A percentile compares a stretch with the other conserved stretches of the same genome.
Conservation (phyloP, 1,140 invertebrate genomes). For the Ceratina japonica region DNA sequence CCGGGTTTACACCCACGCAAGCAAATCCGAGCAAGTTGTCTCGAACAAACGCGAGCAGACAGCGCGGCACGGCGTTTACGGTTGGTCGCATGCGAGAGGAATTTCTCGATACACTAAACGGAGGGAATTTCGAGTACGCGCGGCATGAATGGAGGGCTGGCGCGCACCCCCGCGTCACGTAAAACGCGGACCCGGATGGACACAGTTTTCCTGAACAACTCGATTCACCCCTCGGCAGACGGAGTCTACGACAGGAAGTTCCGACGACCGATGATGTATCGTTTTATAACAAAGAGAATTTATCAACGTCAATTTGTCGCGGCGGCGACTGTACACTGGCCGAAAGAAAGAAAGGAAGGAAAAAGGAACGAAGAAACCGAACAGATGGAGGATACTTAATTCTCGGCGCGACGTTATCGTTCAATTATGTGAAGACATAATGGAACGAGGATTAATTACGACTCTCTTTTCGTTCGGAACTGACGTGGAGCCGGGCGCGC, state of each 20-base stretch:
- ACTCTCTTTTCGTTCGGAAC: slow-evolving; percentile 30
- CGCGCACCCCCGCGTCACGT: not conserved
- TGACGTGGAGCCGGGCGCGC: not conserved
- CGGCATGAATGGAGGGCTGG: not conserved
- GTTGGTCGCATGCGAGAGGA: not conserved
- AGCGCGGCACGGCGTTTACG: not conserved
- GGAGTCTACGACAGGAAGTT: slow-evolving; percentile 11
- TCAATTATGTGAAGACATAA: slow-evolving; percentile 23
- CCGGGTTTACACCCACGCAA: no score
- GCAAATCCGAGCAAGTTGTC: not conserved
- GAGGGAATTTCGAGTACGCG: slow-evolving; percentile 4
- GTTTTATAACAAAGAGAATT: slow-evolving; percentile 65
- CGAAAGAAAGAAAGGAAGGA: not conserved
- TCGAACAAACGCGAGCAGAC: not conserved
- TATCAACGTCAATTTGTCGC: slow-evolving; percentile 67
- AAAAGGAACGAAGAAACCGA: slow-evolving; percentile 23
- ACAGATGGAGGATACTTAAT: slow-evolving; percentile 36
- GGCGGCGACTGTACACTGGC: slow-evolving; percentile 23
- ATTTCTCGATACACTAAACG: not conserved
- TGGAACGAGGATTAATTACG: slow-evolving; percentile 56
- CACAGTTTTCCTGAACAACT: slow-evolving; percentile 59
- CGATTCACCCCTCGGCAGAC: slow-evolving; percentile 28
- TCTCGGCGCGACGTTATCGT: slow-evolving; percentile 49
- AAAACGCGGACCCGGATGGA: not conserved
- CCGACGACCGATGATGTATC: slow-evolving; percentile 58